phyloP scores from a whole-genome alignment of 2,888 invertebrate species.

The Saturnia japonica region DNA sequence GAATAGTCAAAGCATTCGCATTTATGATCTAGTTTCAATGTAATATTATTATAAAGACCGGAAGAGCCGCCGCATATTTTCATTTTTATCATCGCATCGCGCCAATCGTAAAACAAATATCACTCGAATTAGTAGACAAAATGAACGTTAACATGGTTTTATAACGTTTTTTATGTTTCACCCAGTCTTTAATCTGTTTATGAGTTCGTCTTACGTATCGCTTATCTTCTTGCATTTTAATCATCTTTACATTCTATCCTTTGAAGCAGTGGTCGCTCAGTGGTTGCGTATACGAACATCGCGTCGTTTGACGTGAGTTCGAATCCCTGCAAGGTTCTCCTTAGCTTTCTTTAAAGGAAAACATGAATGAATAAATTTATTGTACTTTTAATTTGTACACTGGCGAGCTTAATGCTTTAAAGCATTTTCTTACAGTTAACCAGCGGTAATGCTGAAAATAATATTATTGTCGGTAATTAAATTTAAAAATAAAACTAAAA shows the following conservation, averaged over 20 bases:
- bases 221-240: background rate
- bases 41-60: background rate
- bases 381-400: too few species aligned
- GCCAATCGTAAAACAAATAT: slow-evolving; percentile 11
- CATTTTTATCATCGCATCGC: slow-evolving; percentile 3
- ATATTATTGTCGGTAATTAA: too few species aligned
- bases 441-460: too few species aligned
- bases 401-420: too few species aligned
- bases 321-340: too few species aligned
- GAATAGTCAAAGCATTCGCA: background rate
- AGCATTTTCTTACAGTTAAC: too few species aligned
- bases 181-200: background rate
- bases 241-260: background rate
- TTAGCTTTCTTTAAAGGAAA: too few species aligned
- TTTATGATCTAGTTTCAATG: background rate
- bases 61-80: slow-evolving; percentile 1
- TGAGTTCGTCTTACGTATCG: background rate
- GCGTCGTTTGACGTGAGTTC: too few species aligned
- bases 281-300: too few species aligned
- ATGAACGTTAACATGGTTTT: background rate
- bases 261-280: too few species aligned
- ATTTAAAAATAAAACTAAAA: too few species aligned
- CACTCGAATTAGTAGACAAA: slow-evolving; percentile 1
- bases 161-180: slow-evolving; percentile 3
- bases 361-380: too few species aligned